phyloP scores from a whole-genome alignment of 2,113 vertebrate genomes.

The Lepidothrix coronata region DNA sequence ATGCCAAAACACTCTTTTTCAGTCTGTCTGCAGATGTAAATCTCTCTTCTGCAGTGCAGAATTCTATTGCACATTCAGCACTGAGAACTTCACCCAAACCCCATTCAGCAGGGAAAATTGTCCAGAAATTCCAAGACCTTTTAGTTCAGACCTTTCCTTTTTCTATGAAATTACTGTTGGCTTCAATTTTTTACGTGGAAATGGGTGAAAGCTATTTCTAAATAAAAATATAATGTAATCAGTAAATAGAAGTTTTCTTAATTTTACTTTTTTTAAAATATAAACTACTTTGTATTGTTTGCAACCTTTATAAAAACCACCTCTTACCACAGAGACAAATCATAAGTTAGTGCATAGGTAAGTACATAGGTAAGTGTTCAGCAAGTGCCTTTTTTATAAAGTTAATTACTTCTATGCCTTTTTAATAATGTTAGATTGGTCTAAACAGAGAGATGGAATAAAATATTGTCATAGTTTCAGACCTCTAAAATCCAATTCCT shows the following conservation, averaged over 20 bases:
- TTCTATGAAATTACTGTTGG: neutral
- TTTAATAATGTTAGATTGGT: neutral
- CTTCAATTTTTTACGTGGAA: neutral
- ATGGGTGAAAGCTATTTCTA: neutral
- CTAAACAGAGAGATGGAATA: neutral
- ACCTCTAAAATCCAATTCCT: no score
- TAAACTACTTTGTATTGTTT: neutral
- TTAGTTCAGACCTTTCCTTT: neutral
- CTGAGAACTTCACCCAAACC: neutral
- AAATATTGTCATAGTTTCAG: neutral
- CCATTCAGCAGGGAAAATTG: neutral
- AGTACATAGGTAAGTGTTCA: neutral
- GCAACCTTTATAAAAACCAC: neutral
- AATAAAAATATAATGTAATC: neutral
- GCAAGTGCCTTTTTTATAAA: neutral
- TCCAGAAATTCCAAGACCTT: neutral
- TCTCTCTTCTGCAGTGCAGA: neutral
- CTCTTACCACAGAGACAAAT: neutral
- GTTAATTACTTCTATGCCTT: neutral
- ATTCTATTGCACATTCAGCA: neutral
- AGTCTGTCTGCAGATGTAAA: neutral
- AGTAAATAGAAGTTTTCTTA: neutral
- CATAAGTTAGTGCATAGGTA: neutral
- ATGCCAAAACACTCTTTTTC: neutral
- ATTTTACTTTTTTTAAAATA: neutral